These are phyloP conservation scores for Drosophila monieri DNA, from an alignment of 2,888 invertebrate genomes.

Conservation along the genomic window DNA sequence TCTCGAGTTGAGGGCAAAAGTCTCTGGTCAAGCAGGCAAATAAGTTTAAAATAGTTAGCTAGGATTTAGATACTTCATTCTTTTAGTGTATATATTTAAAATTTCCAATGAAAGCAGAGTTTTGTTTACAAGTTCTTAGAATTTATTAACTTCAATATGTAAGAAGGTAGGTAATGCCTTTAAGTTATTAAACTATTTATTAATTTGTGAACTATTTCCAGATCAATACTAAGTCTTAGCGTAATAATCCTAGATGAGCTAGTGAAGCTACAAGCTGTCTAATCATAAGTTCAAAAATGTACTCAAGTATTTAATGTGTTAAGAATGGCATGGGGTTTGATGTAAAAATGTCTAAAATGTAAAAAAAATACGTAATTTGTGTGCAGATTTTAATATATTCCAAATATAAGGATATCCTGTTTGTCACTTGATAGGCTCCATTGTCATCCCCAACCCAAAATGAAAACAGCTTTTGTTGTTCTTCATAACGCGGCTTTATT, in stretches of 20 bases:
- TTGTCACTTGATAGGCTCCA: no score
- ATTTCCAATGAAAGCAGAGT: background rate
- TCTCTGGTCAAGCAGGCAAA: conserved; percentile 11
- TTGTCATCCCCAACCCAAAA: background rate
- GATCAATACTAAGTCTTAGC: background rate
- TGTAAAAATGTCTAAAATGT: background rate
- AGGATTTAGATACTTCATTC: background rate
- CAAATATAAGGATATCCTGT: no score
- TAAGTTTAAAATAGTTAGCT: conserved; percentile 14
- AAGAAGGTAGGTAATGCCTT: background rate
- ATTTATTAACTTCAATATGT: background rate
- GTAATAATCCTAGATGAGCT: background rate
- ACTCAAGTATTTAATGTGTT: background rate
- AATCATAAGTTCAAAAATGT: background rate
- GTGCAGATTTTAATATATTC: background rate
- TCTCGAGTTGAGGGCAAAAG: conserved; percentile 16
- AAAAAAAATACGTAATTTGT: background rate
- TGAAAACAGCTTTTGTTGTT: conserved; percentile 33
- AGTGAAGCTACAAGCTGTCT: background rate
- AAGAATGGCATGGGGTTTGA: no score
- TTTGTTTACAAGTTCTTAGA: background rate
- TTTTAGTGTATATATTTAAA: conserved; percentile 30
- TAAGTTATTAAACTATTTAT: no score
- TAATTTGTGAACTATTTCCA: background rate
- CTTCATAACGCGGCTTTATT: conserved; percentile 72